phyloP scores from a whole-genome alignment of 2,888 invertebrate genomes.

The Brassicogethes aeneus region DNA sequence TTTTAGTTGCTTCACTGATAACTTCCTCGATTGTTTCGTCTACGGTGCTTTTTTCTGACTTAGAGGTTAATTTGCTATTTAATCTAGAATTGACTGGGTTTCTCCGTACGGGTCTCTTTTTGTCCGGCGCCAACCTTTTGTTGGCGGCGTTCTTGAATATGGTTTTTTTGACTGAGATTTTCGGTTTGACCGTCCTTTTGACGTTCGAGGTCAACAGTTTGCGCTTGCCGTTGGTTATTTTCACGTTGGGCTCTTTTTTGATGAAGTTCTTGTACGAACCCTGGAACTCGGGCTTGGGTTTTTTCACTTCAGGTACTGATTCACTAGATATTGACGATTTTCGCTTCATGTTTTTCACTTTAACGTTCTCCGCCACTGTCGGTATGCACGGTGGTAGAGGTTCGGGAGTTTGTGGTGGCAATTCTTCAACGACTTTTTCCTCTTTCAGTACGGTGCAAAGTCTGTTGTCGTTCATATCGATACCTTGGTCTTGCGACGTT shows the following conservation, averaged over 20 bases:
- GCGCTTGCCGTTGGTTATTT: constrained; percentile 41
- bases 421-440: constrained; percentile 7
- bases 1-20: neutral
- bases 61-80: neutral
- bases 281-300: constrained; percentile 19
- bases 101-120: constrained; percentile 12
- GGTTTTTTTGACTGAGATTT: neutral
- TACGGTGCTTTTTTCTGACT: constrained; percentile 16
- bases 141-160: neutral
- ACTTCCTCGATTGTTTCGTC: neutral
- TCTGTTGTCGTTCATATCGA: constrained; percentile 8
- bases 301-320: constrained; percentile 20
- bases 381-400: constrained; percentile 31
- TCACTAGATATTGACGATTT: constrained; percentile 38
- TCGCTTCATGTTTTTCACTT: constrained; percentile 43
- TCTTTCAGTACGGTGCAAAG: constrained; percentile 9
- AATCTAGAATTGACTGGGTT: constrained; percentile 2
- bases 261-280: constrained; percentile 40
- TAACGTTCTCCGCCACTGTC: constrained; percentile 40
- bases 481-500: constrained; percentile 5
- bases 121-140: neutral
- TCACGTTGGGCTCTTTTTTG: constrained; percentile 42
- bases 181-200: constrained; percentile 10
- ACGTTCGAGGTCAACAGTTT: constrained; percentile 34
- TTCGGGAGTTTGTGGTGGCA: constrained; percentile 9